Percentiles rank a stretch among this genome's conserved stretches.
Evolutionary conservation across 2,888 invertebrate species (phyloP).

Genomic region (Biston betularia): DNA sequence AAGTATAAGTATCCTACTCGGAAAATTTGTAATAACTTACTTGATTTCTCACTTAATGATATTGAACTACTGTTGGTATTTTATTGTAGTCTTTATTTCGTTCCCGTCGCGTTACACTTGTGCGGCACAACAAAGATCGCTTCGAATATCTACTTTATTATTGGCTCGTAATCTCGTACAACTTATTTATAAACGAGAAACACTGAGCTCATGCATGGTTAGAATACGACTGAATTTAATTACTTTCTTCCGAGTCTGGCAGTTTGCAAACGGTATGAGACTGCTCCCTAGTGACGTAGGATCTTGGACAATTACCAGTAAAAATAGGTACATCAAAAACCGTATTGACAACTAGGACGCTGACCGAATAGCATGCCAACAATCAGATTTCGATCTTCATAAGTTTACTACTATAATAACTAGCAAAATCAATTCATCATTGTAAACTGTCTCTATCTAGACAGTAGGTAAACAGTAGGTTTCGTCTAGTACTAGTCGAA

Average conservation of each 20-base stretch:
- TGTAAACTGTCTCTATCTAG: too few relatives aligned
- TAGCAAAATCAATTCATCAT: not conserved
- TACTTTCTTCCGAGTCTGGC: conserved; percentile 71
- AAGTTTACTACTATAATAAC: not conserved
- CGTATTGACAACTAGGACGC: conserved; percentile 80
- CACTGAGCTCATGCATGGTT: conserved; percentile 68
- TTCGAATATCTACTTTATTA: conserved; percentile 57
- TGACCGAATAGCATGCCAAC: conserved; percentile 80
- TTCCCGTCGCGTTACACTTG: conserved; percentile 40
- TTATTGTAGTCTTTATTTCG: not conserved
- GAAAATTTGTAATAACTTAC: conserved; percentile 28
- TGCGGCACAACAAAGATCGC: conserved; percentile 57
- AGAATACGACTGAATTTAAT: conserved; percentile 77
- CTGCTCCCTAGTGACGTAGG: conserved; percentile 69
- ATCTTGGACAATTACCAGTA: conserved; percentile 82
- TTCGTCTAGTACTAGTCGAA: too few relatives aligned
- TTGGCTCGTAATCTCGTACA: conserved; percentile 62
- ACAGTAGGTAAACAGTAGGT: too few relatives aligned
- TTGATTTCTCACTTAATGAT: conserved; percentile 1
- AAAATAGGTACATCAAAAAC: conserved; percentile 76
- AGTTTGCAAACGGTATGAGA: conserved; percentile 58
- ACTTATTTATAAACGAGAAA: conserved; percentile 73
- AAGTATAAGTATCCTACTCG: not conserved
- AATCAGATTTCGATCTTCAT: conserved; percentile 47
- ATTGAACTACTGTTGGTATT: not conserved